Base-by-base conservation (phyloP, 2,113 vertebrate species). In the Taxidea taxus region DNA sequence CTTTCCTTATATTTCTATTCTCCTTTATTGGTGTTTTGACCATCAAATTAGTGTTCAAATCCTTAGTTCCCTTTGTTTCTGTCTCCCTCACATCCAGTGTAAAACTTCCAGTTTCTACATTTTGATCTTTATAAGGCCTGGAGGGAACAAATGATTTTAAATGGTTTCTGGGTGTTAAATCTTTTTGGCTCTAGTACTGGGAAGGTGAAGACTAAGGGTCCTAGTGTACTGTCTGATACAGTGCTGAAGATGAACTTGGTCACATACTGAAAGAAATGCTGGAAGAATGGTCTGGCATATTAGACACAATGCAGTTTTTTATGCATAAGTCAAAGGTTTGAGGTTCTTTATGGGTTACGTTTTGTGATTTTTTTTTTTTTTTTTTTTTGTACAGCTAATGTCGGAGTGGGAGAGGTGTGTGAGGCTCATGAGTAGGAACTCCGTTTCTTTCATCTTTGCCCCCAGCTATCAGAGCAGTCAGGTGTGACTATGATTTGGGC, bases 281-380 rank as follows among this genome's bases (percentile, higher is more conserved):
- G 39, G 51, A 72, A 89, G 51, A 86, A 64, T 39, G 74, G 58
- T 31, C 3, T 94, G 42, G 44, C 27, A 39, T 88, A n/a, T 96
- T 97, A 85, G 75, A 92, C 91, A 74, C 75, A 68, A 5, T 66
- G 47, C 62, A 8, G 29, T 95, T 90, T 90, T 91, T 37, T 89
- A 91, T 93, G 58, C 7, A 6, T 54, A 83, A 84, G 23, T 90
- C 75, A 81, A 47, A 85, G 34, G 66, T 64, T 95, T 34, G 11
- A 82, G 62, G 25, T 85, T 95, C 47, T 90, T 81, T 83, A 56
- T 87, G 39, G n/a, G 31, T 78, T 58, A 89, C 37, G 21, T 74
- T 89, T 91, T 90, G 58, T 88, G 66, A 54, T 54, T 56, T 56
- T 56, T 56, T n/a, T 74, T 88, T 94, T 74, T 88, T 94, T 83